phyloP scores from a whole-genome alignment of 2,113 vertebrate species.

The Lagopus muta region DNA sequence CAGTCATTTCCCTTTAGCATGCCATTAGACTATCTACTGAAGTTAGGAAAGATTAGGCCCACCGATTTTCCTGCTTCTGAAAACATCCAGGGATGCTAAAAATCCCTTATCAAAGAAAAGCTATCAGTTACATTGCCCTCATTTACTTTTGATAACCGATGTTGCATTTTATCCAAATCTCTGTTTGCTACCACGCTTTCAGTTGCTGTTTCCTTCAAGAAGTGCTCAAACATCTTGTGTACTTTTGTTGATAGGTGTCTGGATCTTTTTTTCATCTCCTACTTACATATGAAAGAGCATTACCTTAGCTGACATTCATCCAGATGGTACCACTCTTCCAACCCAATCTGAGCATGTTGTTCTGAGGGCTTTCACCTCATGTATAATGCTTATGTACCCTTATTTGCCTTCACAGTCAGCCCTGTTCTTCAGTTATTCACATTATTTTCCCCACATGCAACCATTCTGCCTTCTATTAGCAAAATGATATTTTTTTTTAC shows the following conservation, averaged over 20 bases:
- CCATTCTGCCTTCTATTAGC: not conserved
- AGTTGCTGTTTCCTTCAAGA: not conserved
- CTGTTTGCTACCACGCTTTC: not conserved
- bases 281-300: not conserved
- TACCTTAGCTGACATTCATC: constrained; percentile 2
- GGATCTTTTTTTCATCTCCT: not conserved
- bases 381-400: not conserved
- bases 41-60: not conserved
- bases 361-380: not conserved
- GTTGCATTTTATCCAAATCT: not conserved
- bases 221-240: not conserved
- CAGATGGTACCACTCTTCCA: constrained; percentile 50
- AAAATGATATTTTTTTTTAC: not conserved
- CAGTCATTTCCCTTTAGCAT: not conserved
- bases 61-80: not conserved
- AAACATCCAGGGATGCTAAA: no score
- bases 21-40: not conserved
- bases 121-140: accelerated
- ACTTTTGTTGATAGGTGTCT: not conserved
- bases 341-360: not conserved
- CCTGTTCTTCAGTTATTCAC: not conserved
- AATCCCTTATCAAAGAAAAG: not conserved
- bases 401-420: constrained; percentile 2
- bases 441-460: not conserved
- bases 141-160: not conserved